Percentiles rank a stretch among this genome's conserved stretches.
These are phyloP conservation scores for Clivina fossor DNA, from an alignment of 2,888 invertebrate species.

Conservation along the genomic window DNA sequence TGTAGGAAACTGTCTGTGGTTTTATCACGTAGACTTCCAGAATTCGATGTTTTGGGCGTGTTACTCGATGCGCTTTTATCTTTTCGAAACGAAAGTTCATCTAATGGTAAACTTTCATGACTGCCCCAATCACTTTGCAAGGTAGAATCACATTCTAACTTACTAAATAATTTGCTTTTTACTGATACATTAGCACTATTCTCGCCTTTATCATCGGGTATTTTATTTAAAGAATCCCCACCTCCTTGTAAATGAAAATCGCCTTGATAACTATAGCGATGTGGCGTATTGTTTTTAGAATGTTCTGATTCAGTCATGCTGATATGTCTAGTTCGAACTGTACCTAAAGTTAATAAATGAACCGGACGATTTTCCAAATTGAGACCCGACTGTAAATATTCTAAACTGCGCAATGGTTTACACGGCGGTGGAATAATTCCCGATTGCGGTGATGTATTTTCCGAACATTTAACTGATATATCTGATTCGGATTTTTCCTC, in stretches of 20 bases:
- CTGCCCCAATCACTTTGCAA: slow-evolving; percentile 32
- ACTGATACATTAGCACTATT: slow-evolving; percentile 14
- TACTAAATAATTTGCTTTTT: slow-evolving; percentile 24
- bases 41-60: slow-evolving; percentile 18
- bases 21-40: slow-evolving; percentile 21
- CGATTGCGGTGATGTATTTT: slow-evolving; percentile 30
- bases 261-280: slow-evolving; percentile 29
- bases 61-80: slow-evolving; percentile 14
- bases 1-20: slow-evolving; percentile 16
- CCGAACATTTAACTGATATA: slow-evolving; percentile 23
- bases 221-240: not conserved
- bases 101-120: slow-evolving; percentile 27
- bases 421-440: slow-evolving; percentile 32
- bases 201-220: slow-evolving; percentile 20
- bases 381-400: slow-evolving; percentile 26
- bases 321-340: slow-evolving; percentile 32
- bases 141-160: slow-evolving; percentile 25
- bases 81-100: slow-evolving; percentile 14
- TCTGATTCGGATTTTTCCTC: slow-evolving; percentile 31
- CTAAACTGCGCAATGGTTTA: slow-evolving; percentile 30
- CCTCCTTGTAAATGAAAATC: slow-evolving; percentile 10
- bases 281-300: slow-evolving; percentile 27
- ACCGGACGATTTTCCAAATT: slow-evolving; percentile 20
- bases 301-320: slow-evolving; percentile 32
- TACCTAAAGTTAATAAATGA: slow-evolving; percentile 25